A percentile compares a stretch with the other conserved stretches of the same genome.
Conservation (phyloP, 2,888 invertebrate genomes). For the Gibbula magus region DNA sequence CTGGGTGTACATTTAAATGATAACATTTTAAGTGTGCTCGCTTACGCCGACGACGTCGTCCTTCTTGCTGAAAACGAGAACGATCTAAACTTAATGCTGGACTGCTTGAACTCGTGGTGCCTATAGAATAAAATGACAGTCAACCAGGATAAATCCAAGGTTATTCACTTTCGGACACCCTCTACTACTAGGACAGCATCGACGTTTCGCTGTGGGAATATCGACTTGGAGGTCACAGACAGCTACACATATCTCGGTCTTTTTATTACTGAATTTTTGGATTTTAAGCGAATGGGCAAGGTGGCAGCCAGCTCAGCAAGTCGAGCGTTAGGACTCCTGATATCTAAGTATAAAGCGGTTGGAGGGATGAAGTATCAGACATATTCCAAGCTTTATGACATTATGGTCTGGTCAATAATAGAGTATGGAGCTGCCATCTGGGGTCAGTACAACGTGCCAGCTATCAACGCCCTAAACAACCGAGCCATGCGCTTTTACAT, state of each 20-base stretch:
- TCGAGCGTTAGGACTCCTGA: conserved; percentile 21
- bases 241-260: conserved; percentile 35
- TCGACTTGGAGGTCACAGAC: conserved; percentile 9
- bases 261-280: conserved; percentile 20
- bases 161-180: conserved; percentile 39
- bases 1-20: conserved; percentile 29
- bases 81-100: conserved; percentile 36
- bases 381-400: conserved; percentile 27
- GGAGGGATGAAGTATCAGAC: conserved; percentile 23
- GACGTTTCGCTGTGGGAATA: conserved; percentile 35
- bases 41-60: conserved; percentile 42
- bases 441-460: not conserved
- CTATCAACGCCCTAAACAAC: conserved; percentile 21
- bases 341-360: conserved; percentile 15
- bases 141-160: conserved; percentile 39
- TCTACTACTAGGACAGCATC: not conserved
- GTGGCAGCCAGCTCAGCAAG: conserved; percentile 8
- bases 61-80: conserved; percentile 32
- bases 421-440: conserved; percentile 25
- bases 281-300: conserved; percentile 26
- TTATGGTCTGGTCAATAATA: not conserved
- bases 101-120: conserved; percentile 37
- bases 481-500: conserved; percentile 1
- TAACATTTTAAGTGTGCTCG: conserved; percentile 32
- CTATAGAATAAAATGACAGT: conserved; percentile 32